Conservation (phyloP, 2,797 vertebrate genomes). For the Odontamblyopus lacepedii region DNA sequence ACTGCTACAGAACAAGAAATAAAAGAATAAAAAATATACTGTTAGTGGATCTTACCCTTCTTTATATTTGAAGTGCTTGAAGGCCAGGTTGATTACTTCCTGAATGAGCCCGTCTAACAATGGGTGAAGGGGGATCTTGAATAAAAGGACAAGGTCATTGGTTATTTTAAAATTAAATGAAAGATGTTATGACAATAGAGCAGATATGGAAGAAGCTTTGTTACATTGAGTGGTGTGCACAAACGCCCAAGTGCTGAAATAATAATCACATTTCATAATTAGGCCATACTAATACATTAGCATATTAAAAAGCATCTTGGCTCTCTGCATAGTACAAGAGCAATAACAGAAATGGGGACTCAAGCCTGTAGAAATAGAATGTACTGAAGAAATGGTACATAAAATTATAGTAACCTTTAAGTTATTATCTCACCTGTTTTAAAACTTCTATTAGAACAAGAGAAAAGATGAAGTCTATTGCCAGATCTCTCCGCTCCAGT, state of each 20-base stretch:
- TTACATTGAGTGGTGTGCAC: neutral
- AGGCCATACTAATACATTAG: slow-evolving; percentile 6
- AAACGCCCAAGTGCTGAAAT: neutral
- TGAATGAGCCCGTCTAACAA: slow-evolving; percentile 96
- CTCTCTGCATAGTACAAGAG: neutral
- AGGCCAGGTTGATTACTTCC: slow-evolving; percentile 96
- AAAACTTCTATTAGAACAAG: slow-evolving; percentile 98
- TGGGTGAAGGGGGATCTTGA: slow-evolving; percentile 96
- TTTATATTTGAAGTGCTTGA: slow-evolving; percentile 99
- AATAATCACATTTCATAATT: slow-evolving; percentile 1
- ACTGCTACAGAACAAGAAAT: neutral
- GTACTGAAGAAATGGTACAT: neutral
- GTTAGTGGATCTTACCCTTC: slow-evolving; percentile 84
- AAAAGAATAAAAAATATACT: neutral
- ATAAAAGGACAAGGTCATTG: slow-evolving; percentile 50
- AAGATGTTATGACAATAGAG: neutral
- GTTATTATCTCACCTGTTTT: slow-evolving; percentile 86
- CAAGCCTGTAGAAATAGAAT: neutral
- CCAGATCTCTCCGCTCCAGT: slow-evolving; percentile 95
- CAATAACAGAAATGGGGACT: neutral
- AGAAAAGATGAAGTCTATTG: slow-evolving; percentile 99
- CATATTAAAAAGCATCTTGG: slow-evolving; percentile 5
- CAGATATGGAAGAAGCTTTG: neutral
- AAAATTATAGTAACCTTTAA: neutral
- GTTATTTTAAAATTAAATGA: neutral